Evolutionary conservation across 1,140 invertebrate genomes (phyloP).

Genomic region (Formica selysi): DNA sequence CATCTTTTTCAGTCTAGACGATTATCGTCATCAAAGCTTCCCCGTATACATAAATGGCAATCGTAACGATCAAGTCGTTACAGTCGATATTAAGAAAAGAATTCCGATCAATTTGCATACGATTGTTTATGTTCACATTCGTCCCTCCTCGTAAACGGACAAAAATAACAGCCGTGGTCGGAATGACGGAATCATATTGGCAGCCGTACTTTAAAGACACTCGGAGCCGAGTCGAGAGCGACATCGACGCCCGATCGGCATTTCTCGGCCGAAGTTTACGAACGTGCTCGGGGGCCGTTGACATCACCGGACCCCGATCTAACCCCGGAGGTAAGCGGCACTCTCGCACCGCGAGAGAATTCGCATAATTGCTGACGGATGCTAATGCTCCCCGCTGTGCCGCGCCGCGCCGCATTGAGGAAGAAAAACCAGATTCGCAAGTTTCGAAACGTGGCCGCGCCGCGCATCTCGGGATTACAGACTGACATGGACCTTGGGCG

Average conservation of each 20-base stretch:
- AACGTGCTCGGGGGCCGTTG: slow-evolving; percentile 65
- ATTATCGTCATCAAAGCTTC: background rate
- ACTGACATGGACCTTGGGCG: slow-evolving; percentile 39
- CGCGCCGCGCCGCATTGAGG: slow-evolving; percentile 11
- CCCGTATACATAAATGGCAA: slow-evolving; percentile 2
- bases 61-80: background rate
- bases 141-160: background rate
- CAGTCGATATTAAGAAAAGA: slow-evolving; percentile 21
- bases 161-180: slow-evolving; percentile 31
- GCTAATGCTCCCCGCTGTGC: slow-evolving; percentile 71
- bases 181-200: slow-evolving; percentile 55
- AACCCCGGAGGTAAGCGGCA: slow-evolving; percentile 67
- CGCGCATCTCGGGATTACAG: slow-evolving; percentile 28
- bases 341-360: slow-evolving; percentile 70
- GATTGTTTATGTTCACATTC: slow-evolving; percentile 50
- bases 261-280: slow-evolving; percentile 65
- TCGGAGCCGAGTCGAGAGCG: slow-evolving; percentile 29
- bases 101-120: slow-evolving; percentile 66
- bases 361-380: slow-evolving; percentile 77
- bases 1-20: too few relatives aligned
- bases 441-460: slow-evolving; percentile 66
- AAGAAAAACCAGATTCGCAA: slow-evolving; percentile 78
- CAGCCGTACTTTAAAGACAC: slow-evolving; percentile 54
- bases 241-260: slow-evolving; percentile 62
- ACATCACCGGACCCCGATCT: slow-evolving; percentile 63